Evolutionary conservation across 2,113 vertebrate species (phyloP).

Genomic region (Muntiacus muntjak): DNA sequence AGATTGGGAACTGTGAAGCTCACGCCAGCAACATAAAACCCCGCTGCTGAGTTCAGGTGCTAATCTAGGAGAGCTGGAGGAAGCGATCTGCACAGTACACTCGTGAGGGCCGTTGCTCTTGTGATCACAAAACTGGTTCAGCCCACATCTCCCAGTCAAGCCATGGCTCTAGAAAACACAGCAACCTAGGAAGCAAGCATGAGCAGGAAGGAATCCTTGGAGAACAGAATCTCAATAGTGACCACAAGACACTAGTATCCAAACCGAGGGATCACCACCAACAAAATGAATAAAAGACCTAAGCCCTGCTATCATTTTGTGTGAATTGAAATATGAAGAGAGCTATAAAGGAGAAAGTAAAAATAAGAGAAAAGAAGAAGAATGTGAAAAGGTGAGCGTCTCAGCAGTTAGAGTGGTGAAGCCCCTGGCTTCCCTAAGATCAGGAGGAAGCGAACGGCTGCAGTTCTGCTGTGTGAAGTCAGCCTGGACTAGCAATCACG

Average conservation of each 20-base stretch:
- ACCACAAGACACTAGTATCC: not conserved
- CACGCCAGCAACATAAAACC: not conserved
- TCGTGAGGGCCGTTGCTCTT: too few relatives aligned
- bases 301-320: not conserved
- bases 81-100: accelerated
- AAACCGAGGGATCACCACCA: not conserved
- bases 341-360: not conserved
- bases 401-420: not conserved
- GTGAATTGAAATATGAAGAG: not conserved
- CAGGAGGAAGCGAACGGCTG: not conserved
- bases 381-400: not conserved
- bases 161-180: not conserved
- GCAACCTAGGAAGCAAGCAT: not conserved
- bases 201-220: not conserved
- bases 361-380: not conserved
- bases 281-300: not conserved
- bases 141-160: not conserved
- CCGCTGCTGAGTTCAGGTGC: not conserved
- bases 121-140: not conserved
- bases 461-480: not conserved
- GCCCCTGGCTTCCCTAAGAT: not conserved
- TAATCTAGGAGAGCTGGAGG: not conserved
- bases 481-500: not conserved
- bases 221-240: not conserved
- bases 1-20: not conserved